phyloP scores from a whole-genome alignment of 92 coral and sea anemone genomes.

The Epizoanthus stellaris region DNA sequence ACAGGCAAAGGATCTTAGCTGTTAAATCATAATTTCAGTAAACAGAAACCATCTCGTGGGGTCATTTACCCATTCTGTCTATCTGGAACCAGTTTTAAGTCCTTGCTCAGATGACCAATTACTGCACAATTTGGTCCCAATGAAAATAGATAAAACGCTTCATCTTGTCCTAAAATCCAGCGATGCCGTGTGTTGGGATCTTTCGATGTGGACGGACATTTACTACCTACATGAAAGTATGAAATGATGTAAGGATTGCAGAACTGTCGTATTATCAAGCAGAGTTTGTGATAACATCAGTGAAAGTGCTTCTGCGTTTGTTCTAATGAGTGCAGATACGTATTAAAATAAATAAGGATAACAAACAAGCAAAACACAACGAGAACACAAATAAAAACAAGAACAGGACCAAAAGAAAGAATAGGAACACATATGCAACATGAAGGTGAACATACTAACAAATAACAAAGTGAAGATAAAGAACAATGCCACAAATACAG shows the following conservation, averaged over 20 bases:
- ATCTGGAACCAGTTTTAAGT: constrained; percentile 63
- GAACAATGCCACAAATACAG: too few relatives aligned
- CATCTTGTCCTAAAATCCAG: constrained; percentile 74
- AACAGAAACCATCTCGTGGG: not conserved
- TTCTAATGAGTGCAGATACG: too few relatives aligned
- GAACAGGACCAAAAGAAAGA: too few relatives aligned
- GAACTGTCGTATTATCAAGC: too few relatives aligned
- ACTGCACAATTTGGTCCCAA: constrained; percentile 87
- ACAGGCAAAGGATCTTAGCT: constrained; percentile 43
- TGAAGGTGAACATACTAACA: too few relatives aligned
- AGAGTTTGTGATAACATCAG: too few relatives aligned
- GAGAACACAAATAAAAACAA: too few relatives aligned
- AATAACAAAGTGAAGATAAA: too few relatives aligned
- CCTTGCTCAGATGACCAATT: constrained; percentile 77
- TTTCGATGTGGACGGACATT: not conserved
- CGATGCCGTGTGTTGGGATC: not conserved
- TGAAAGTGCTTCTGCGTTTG: too few relatives aligned
- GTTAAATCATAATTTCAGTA: not conserved
- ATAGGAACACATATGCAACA: too few relatives aligned
- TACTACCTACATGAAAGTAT: constrained; percentile 5
- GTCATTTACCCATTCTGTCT: constrained; percentile 57
- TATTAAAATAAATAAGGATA: too few relatives aligned
- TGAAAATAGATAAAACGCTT: constrained; percentile 81
- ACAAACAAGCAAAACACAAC: too few relatives aligned
- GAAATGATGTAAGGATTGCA: not conserved